Evolutionary conservation across 1,140 invertebrate genomes (phyloP).

Genomic region (Psix sp.): DNA sequence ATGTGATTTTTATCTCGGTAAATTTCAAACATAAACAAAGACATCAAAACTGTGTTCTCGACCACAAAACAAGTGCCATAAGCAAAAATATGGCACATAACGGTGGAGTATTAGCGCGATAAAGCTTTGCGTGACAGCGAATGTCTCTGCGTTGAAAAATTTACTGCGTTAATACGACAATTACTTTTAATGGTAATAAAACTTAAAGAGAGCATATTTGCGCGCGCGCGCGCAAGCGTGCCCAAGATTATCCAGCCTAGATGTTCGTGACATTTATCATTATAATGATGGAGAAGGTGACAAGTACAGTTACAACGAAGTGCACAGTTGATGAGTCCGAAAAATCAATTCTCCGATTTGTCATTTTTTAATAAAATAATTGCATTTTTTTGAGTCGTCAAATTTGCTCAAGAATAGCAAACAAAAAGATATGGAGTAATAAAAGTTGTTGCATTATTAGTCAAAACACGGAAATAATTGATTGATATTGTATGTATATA

Average conservation of each 20-base stretch:
- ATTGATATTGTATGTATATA: too few species aligned
- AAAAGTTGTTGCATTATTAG: too few species aligned
- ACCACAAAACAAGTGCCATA: too few species aligned
- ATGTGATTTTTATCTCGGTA: too few species aligned
- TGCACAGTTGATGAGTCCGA: slow-evolving; percentile 31
- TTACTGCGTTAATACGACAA: slow-evolving; percentile 33
- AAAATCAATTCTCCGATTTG: slow-evolving; percentile 42
- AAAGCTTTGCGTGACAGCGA: slow-evolving; percentile 17
- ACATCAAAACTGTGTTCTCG: too few species aligned
- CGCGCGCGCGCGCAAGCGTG: slow-evolving; percentile 23
- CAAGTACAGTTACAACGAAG: slow-evolving; percentile 42
- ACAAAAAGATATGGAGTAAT: too few species aligned
- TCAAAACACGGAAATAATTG: too few species aligned
- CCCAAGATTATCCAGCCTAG: slow-evolving; percentile 41
- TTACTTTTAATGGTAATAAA: slow-evolving; percentile 35
- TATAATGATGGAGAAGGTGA: slow-evolving; percentile 52
- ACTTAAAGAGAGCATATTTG: slow-evolving; percentile 25
- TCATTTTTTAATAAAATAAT: slow-evolving; percentile 46
- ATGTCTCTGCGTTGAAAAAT: slow-evolving; percentile 12
- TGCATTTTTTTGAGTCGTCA: slow-evolving; percentile 1
- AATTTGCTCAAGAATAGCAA: too few species aligned
- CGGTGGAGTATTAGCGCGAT: slow-evolving; percentile 22
- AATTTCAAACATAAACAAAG: too few species aligned
- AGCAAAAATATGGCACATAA: slow-evolving; percentile 22
- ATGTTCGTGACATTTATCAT: slow-evolving; percentile 56